A percentile compares a stretch with the other conserved stretches of the same genome.
Evolutionary conservation across 2,113 vertebrate species (phyloP).

Genomic region (Bambusicola thoracicus): DNA sequence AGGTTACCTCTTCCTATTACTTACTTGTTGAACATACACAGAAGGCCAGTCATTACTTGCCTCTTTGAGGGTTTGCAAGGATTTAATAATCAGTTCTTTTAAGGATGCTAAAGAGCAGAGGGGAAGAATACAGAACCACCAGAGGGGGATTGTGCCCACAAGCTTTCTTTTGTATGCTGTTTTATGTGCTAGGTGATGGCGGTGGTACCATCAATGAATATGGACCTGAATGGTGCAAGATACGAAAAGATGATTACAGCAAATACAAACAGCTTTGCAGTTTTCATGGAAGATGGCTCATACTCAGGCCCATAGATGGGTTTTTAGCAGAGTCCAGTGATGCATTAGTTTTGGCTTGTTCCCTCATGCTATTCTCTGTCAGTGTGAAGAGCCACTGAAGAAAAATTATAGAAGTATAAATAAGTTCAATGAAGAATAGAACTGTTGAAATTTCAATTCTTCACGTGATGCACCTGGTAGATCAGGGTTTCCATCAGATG

Average conservation of each 20-base stretch:
- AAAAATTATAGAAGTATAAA: not conserved
- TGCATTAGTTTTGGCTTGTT: not conserved
- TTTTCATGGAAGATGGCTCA: not conserved
- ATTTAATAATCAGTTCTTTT: not conserved
- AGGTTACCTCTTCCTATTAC: not conserved
- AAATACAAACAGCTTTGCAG: not conserved
- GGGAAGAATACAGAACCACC: not conserved
- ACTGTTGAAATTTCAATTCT: not conserved
- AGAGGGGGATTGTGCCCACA: conserved; percentile 33
- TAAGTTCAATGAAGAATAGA: not conserved
- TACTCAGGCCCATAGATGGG: not conserved
- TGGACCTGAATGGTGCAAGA: not conserved
- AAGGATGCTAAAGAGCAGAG: not conserved
- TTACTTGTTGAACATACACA: not conserved
- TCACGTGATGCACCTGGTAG: not conserved
- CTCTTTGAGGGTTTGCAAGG: not conserved
- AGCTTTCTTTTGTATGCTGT: not conserved
- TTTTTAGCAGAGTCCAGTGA: not conserved
- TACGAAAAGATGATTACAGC: fast-evolving
- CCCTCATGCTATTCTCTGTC: not conserved
- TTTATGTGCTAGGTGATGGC: conserved; percentile 2
- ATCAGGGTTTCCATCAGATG: not conserved
- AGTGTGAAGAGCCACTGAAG: not conserved
- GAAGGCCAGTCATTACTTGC: not conserved
- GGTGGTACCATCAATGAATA: not conserved